Evolutionary conservation across 64 coral and sea anemone genomes (phyloP).

Genomic region (Montipora efflorescens): DNA sequence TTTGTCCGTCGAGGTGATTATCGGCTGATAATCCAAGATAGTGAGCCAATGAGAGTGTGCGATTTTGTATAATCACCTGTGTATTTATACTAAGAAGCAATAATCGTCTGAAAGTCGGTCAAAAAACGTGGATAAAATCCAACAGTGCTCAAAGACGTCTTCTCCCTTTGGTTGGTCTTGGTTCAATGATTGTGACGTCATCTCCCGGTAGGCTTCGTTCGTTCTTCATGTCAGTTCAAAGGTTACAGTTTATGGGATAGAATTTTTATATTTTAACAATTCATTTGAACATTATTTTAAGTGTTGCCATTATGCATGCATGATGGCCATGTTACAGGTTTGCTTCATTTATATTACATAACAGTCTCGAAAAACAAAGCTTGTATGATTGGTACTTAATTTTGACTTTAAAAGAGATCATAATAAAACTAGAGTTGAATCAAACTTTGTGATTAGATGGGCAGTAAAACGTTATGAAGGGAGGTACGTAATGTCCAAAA

Average conservation of each 20-base stretch:
- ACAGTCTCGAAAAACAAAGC: conserved; percentile 21
- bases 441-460: conserved; percentile 30
- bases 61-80: no score
- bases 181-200: no score
- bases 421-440: conserved; percentile 23
- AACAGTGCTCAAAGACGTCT: no score
- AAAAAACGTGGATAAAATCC: no score
- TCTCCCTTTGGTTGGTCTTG: no score
- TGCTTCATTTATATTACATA: conserved; percentile 35
- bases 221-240: no score
- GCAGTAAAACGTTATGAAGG: conserved; percentile 15
- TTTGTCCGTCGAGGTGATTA: no score
- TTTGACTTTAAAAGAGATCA: conserved; percentile 1
- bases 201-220: no score
- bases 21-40: no score
- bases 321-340: conserved; percentile 66
- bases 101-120: no score
- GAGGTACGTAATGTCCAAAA: conserved; percentile 22
- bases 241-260: not conserved
- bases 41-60: no score
- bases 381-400: conserved; percentile 32
- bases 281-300: conserved; percentile 17
- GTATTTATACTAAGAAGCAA: no score
- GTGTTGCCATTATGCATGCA: conserved; percentile 21
- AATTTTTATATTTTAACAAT: not conserved